phyloP scores from a whole-genome alignment of 2,888 invertebrate species.

The Nowickia ferox region DNA sequence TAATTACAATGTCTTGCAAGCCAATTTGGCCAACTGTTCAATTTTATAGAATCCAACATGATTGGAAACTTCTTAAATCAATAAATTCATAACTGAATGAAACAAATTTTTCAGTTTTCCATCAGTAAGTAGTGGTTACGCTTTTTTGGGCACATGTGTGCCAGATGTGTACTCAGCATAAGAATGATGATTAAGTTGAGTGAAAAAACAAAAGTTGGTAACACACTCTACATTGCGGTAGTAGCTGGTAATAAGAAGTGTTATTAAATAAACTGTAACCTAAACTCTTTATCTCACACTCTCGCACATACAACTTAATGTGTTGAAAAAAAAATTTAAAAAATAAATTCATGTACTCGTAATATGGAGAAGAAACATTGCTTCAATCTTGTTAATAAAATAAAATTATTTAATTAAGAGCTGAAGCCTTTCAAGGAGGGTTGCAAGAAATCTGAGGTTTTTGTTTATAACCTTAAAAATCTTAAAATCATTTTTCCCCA shows the following conservation, averaged over 20 bases:
- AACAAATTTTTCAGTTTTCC: no score
- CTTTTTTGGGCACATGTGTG: no score
- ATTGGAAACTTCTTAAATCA: no score
- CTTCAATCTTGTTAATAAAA: slow-evolving; percentile 6
- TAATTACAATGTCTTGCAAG: no score
- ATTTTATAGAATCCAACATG: no score
- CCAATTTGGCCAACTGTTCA: no score
- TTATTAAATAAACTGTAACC: slow-evolving; percentile 34
- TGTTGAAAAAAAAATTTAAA: slow-evolving; percentile 37
- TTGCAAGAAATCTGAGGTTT: background rate
- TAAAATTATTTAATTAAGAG: slow-evolving; percentile 50
- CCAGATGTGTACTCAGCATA: no score
- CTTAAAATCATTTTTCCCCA: background rate
- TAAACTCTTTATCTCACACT: slow-evolving; percentile 22
- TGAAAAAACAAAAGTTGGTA: slow-evolving; percentile 31
- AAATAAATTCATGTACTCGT: background rate
- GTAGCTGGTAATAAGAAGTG: slow-evolving; percentile 19
- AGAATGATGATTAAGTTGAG: slow-evolving; percentile 49
- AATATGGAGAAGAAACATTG: slow-evolving; percentile 18
- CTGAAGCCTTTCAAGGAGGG: background rate
- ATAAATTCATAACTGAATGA: no score
- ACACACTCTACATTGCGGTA: slow-evolving; percentile 28
- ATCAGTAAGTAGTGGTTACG: no score
- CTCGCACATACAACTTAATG: slow-evolving; percentile 43
- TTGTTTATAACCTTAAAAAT: background rate